These are phyloP conservation scores for Catostylus mosaicus DNA, from an alignment of 30 jellyfish, hydroid and myxozoan species.

Conservation along the genomic window DNA sequence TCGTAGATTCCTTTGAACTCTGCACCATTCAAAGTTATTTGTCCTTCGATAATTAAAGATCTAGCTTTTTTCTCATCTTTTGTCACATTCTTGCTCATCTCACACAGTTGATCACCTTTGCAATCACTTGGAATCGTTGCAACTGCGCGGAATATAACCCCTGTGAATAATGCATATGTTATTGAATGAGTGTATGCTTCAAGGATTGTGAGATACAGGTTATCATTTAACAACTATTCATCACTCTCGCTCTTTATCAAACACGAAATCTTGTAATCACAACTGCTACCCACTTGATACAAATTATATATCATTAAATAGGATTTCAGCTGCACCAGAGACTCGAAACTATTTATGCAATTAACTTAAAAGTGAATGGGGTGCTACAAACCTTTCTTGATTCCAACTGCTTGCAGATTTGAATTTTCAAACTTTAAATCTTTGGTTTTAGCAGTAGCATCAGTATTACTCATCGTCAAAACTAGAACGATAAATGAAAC, in stretches of 20 bases:
- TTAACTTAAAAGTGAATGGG: not conserved
- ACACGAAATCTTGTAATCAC: not conserved
- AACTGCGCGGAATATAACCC: constrained; percentile 69
- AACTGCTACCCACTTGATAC: not conserved
- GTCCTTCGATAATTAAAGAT: constrained; percentile 42
- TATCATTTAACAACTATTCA: not conserved
- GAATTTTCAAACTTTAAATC: constrained; percentile 56
- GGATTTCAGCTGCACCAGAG: not conserved
- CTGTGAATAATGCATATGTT: constrained; percentile 12
- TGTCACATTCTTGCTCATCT: constrained; percentile 69
- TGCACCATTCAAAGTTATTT: constrained; percentile 53
- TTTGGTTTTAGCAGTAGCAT: constrained; percentile 31
- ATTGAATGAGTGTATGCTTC: not conserved
- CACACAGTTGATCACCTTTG: constrained; percentile 76
- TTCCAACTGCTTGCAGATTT: constrained; percentile 42
- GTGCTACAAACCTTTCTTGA: constrained; percentile 49
- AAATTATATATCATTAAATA: not conserved
- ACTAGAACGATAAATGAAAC: not conserved
- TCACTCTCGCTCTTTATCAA: not conserved
- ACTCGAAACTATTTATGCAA: not conserved
- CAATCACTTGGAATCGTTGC: constrained; percentile 86
- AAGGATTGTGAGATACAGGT: not conserved
- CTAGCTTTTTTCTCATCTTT: constrained; percentile 55
- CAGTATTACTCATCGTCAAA: constrained; percentile 53
- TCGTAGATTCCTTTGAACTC: constrained; percentile 75